Percentiles rank a stretch among this genome's conserved stretches.
Conservation (phyloP, 1,140 invertebrate species). For the Octopus sinensis region DNA sequence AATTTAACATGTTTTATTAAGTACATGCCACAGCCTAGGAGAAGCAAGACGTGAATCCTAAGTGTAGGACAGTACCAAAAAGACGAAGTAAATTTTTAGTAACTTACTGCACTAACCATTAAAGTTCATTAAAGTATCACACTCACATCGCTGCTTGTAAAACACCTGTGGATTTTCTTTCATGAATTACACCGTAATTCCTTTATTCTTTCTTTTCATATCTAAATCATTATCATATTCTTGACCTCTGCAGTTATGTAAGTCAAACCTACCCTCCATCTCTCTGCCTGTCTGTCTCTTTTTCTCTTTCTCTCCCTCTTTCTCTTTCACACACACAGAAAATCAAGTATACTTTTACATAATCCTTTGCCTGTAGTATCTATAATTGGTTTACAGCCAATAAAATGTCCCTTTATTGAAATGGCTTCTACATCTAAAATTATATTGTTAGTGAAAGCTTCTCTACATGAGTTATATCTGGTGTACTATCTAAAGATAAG, state of each 20-base stretch:
- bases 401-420: conserved; percentile 6
- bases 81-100: neutral
- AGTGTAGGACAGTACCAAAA: neutral
- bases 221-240: conserved; percentile 2
- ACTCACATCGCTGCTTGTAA: neutral
- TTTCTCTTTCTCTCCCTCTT: no score
- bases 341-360: conserved; percentile 8
- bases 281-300: no score
- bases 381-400: conserved; percentile 1
- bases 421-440: conserved; percentile 3
- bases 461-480: conserved; percentile 5
- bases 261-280: neutral
- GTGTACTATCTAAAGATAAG: neutral
- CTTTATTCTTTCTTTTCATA: conserved; percentile 3
- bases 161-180: conserved; percentile 7
- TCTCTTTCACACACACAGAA: neutral
- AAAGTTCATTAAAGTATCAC: neutral
- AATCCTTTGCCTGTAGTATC: conserved; percentile 5
- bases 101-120: neutral
- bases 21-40: neutral
- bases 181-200: neutral
- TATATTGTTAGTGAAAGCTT: neutral
- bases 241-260: conserved; percentile 4
- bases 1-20: neutral
- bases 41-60: neutral